Conservation (phyloP, 2,888 invertebrate species). For the Latheticus oryzae region DNA sequence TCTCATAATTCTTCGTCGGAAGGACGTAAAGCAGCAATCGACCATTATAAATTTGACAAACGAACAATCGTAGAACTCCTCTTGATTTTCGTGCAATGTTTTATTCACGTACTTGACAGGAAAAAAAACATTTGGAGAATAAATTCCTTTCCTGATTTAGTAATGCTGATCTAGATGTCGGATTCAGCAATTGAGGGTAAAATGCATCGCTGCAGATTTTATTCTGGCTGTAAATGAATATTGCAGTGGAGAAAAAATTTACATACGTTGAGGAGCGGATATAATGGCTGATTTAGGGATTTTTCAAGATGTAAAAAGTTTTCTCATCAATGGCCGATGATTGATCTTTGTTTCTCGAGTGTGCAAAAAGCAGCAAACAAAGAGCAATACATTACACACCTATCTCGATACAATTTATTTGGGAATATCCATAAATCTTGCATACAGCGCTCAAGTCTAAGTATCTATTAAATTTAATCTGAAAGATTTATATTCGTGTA, state of each 20-base stretch:
- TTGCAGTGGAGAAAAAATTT: constrained; percentile 11
- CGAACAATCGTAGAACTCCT: constrained; percentile 1
- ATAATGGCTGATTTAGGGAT: constrained; percentile 12
- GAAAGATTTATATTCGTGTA: constrained; percentile 5
- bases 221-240: constrained; percentile 23
- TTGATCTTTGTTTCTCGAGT: not conserved
- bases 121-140: constrained; percentile 9
- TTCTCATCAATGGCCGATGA: too few relatives aligned
- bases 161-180: constrained; percentile 16
- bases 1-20: constrained; percentile 19
- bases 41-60: constrained; percentile 3
- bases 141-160: constrained; percentile 19
- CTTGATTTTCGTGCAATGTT: constrained; percentile 8
- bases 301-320: too few relatives aligned
- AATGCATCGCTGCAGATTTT: constrained; percentile 24
- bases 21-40: too few relatives aligned
- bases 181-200: constrained; percentile 7
- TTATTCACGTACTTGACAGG: constrained; percentile 7
- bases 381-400: constrained; percentile 16
- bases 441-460: constrained; percentile 11
- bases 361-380: not conserved
- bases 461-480: constrained; percentile 32
- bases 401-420: constrained; percentile 29
- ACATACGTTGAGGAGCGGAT: constrained; percentile 14
- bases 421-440: constrained; percentile 22